Evolutionary conservation across 2,113 vertebrate species (phyloP), one percentile per base, ranked within the genome.

Genomic region (Tragelaphus strepsiceros): DNA sequence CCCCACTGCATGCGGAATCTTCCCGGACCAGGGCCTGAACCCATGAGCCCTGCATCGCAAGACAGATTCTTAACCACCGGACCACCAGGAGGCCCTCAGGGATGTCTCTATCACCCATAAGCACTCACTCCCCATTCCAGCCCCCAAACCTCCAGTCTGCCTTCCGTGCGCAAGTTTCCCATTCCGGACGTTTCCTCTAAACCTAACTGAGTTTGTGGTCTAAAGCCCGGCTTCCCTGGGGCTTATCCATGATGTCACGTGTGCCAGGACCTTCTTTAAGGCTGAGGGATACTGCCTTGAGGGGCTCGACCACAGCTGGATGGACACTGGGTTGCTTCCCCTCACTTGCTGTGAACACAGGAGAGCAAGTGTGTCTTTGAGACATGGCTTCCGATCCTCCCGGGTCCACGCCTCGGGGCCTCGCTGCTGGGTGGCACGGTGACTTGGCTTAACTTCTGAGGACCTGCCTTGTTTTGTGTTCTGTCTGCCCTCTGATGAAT

Each of bases 191-290:
- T 5, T 7, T 7, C 64, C 1, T 22, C 1, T 12, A 26, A 15
- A 2, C 0, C 19, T n/a, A 54, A 7, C 2, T 17, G 13, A 12
- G 1, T 4, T 0, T 6, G 12, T 30, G 61, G 61, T 32, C 49
- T 21, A 0, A 26, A 24, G 21, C 21, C 67, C 0, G 5, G 32
- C 51, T 17, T 6, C 90, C 22, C 7, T 3, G 1, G 11, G 82
- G 12, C 24, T n/a, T 3, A 19, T 9, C 13, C 51, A 0, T 1
- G 11, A 30, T 1, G 11, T 1, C 0, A 5, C 1, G 0, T 17
- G 32, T 8, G 49, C 43, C 49, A 1, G 61, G 4, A 32, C 11
- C 26, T 19, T 11, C 46, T 22, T 14, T 0, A 0, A 19, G 39
- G 35, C 61, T 3, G 7, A 26, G 1, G 16, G 17, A 14, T 3